Base-by-base conservation (phyloP, 2,888 invertebrate genomes). In the Cinara cedri region DNA sequence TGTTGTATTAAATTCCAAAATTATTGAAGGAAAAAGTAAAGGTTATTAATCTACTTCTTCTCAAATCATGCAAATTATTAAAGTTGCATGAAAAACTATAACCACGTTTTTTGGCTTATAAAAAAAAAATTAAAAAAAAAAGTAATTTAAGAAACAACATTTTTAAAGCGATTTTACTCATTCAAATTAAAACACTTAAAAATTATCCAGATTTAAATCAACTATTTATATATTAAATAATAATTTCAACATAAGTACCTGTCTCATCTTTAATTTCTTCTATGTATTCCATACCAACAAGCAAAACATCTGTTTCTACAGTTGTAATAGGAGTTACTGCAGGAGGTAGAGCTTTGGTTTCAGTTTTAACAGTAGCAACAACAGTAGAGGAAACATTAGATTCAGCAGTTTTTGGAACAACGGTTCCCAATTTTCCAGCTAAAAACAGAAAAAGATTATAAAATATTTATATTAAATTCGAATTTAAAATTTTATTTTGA, bases 261-360 rank as follows among this genome's bases (percentile, higher is more conserved):
- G 96, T 95, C 83, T 96, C 96, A 84, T 93, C 95, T 85, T 95
- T 94, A 83, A 97, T 93, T 87, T 98, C 97, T 86, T 98, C 97
- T 85, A 98, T 97, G 86, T 97, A 98, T 87, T 98, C 98, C 85
- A 96, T 95, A 0, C 96, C 96, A 72, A 96, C 96, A 3, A 96
- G 96, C 86, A 94, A 93, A 83, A 96, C 93, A 85, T 95, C 95
- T 82, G 94, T 93, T 84, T 92, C 91, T 13, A 57, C 54, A 9
- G 63, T 54, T 34, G 49, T 16, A 34, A 80, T 72, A 42, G 62
- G 44, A 55, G 76, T 54, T n/a, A 74, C 14, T 26, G 21, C 57
- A 10, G 78, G 76, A 63, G 75, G 51, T 51, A 63, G 19, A 44
- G 26, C 10, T 72, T 80, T 80, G 19, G 55, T n/a, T 57, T 68